Evolutionary conservation across 2,888 invertebrate genomes (phyloP), one percentile per base, ranked within the genome.

Genomic region (Ichneumon xanthorius): DNA sequence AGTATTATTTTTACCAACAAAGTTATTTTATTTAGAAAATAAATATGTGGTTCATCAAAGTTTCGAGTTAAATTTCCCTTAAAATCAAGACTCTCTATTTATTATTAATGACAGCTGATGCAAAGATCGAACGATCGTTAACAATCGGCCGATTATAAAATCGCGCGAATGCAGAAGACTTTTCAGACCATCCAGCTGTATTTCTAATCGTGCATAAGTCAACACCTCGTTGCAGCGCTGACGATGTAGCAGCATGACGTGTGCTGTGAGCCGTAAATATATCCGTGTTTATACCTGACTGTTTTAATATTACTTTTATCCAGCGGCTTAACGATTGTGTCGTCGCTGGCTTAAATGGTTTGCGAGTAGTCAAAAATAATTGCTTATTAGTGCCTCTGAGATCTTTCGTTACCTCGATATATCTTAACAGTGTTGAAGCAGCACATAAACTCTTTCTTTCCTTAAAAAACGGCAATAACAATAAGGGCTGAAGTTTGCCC

Each of bases 291-390:
- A 81, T 81, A 7, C 68, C 75, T n/a, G 48, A 30, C 70, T 50
- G 70, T 30, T 50, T 16, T 30, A 70, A 50, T 7, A 30, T 48
- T 4, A 40, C 16, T 48, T 70, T 70, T 22, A 76, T 76, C 76
- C 81, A 70, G 26, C 76, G 33, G n/a, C 76, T 81, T 33, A 81
- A 55, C 1, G 75, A 58, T 61, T 82, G 82, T 9, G 82, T n/a
- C 3, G 76, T 63, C 55, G n/a, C 76, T 22, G 70, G 50, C n/a
- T 63, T 81, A 63, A 76, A 61, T n/a, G 76, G 76, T 33, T 63
- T 76, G 33, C 75, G 55, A 45, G 70, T 45, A 3, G 22, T 50
- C 22, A 71, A 16, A 22, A 79, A 65, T 33, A 67, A 53, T 16
- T 55, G 30, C 11, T 58, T 50, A n/a, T 7, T 22, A 55, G 58